phyloP scores from a whole-genome alignment of 1,140 invertebrate species.

The Berghia stephanieae region DNA sequence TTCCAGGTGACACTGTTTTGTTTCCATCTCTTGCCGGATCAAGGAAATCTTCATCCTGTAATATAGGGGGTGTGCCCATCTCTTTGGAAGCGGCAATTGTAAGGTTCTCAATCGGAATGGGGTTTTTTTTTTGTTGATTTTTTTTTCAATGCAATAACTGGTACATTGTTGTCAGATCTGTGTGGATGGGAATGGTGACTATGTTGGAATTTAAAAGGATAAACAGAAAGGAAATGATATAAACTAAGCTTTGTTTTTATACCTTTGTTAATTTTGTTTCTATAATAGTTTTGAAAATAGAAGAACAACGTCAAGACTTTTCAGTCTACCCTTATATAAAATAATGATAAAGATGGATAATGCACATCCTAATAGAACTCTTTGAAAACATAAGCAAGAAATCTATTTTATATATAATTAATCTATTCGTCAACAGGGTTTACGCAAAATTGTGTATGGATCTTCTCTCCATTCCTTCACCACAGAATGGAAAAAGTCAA shows the following conservation, averaged over 20 bases:
- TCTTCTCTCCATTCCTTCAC: constrained; percentile 45
- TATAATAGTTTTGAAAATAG: too few species aligned
- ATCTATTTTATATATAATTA: neutral
- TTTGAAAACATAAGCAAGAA: too few species aligned
- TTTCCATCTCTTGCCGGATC: constrained; percentile 26
- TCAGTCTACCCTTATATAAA: too few species aligned
- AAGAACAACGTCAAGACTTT: too few species aligned
- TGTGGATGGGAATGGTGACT: too few species aligned
- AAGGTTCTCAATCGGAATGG: constrained; percentile 13
- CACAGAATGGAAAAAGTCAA: constrained; percentile 47
- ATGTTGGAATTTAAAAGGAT: too few species aligned
- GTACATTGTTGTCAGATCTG: too few species aligned
- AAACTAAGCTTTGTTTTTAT: too few species aligned
- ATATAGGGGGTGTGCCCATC: constrained; percentile 46
- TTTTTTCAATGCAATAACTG: neutral
- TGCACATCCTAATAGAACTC: too few species aligned
- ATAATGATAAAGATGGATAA: too few species aligned
- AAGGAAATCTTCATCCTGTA: constrained; percentile 32
- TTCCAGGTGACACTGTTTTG: constrained; percentile 22
- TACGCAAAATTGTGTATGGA: constrained; percentile 44
- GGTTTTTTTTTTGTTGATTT: neutral
- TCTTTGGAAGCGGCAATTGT: constrained; percentile 44
- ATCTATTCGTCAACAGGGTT: constrained; percentile 37
- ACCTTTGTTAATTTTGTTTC: too few species aligned
- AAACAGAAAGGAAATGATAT: too few species aligned